Evolutionary conservation across 1,140 invertebrate genomes (phyloP).

Genomic region (Plodia interpunctella): DNA sequence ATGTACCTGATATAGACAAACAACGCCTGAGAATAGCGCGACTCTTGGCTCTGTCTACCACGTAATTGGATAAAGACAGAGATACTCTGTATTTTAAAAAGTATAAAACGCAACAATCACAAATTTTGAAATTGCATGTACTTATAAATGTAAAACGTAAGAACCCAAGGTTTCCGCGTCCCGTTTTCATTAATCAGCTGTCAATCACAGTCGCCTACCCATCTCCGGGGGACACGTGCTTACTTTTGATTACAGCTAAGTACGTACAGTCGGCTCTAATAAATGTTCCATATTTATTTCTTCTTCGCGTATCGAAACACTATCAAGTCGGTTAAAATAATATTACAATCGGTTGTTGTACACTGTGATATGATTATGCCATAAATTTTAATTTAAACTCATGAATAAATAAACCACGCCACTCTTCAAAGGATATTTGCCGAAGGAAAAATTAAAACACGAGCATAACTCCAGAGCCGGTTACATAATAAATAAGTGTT

Average conservation of each 20-base stretch:
- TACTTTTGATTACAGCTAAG: conserved; percentile 10
- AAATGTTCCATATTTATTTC: too few species aligned
- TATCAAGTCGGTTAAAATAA: too few species aligned
- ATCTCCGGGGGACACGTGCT: neutral
- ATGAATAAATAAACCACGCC: too few species aligned
- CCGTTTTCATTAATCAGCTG: conserved; percentile 9
- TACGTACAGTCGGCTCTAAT: neutral
- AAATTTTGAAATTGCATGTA: neutral
- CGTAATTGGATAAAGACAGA: too few species aligned
- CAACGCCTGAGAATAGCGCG: too few species aligned
- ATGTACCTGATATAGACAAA: too few species aligned
- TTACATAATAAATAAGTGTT: neutral
- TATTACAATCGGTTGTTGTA: neutral
- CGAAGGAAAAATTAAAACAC: neutral
- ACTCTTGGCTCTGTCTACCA: too few species aligned
- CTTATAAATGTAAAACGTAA: neutral
- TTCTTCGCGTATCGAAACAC: too few species aligned
- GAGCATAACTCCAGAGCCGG: neutral
- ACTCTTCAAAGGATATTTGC: too few species aligned
- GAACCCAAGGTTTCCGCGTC: neutral
- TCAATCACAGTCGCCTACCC: conserved; percentile 5
- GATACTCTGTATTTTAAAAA: neutral
- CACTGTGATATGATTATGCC: too few species aligned
- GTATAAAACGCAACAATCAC: neutral
- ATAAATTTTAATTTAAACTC: too few species aligned